Evolutionary conservation across 2,888 invertebrate species (phyloP).

Genomic region (Bruchidius siliquastri): DNA sequence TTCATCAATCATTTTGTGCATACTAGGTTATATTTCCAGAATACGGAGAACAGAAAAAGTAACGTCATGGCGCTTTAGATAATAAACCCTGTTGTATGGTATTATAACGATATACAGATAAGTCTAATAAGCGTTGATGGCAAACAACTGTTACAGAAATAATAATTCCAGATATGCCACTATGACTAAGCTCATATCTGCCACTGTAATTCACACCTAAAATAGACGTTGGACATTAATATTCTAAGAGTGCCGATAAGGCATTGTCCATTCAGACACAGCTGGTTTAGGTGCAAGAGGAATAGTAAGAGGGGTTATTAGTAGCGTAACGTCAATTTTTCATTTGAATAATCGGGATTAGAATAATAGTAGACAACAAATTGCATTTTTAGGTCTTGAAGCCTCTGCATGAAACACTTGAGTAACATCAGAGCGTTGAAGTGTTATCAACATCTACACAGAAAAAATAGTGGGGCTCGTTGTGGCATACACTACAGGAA

Average conservation of each 20-base stretch:
- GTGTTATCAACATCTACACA: too few species aligned
- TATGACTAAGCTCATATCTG: constrained; percentile 15
- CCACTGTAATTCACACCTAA: constrained; percentile 15
- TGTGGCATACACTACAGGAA: too few species aligned
- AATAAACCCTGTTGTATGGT: too few species aligned
- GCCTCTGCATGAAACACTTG: too few species aligned
- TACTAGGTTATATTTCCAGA: too few species aligned
- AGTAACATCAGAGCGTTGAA: too few species aligned
- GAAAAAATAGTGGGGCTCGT: too few species aligned
- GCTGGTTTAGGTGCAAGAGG: constrained; percentile 7
- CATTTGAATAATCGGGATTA: neutral
- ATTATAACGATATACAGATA: too few species aligned
- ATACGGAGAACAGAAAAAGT: too few species aligned
- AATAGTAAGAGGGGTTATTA: neutral
- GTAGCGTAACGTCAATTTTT: neutral
- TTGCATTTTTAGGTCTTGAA: neutral
- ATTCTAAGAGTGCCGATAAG: constrained; percentile 12
- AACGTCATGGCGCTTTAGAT: too few species aligned
- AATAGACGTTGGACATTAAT: constrained; percentile 16
- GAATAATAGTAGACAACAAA: neutral
- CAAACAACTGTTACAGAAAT: constrained; percentile 21
- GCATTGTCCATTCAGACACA: constrained; percentile 13
- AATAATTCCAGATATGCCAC: constrained; percentile 15
- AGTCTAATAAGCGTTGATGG: constrained; percentile 7
- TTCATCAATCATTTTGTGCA: too few species aligned